These are phyloP conservation scores for Drosophila quadrilineata DNA, from an alignment of 1,140 invertebrate genomes.

Conservation along the genomic window DNA sequence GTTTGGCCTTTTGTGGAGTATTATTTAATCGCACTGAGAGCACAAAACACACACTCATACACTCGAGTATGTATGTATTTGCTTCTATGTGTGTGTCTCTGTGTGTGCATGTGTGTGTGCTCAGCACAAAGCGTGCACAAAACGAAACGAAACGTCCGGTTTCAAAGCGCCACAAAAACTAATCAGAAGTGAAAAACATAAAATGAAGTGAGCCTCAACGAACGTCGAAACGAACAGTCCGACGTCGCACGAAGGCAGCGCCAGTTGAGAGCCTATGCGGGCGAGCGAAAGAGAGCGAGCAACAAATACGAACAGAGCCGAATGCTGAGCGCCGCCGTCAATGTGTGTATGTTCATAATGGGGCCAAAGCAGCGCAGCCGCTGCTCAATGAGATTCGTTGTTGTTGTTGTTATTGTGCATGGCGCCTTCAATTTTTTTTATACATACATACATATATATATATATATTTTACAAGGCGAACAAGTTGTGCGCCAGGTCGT, in stretches of 20 bases:
- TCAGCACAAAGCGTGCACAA: conserved; percentile 41
- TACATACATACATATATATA: no score
- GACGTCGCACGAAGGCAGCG: conserved; percentile 6
- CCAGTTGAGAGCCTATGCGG: conserved; percentile 8
- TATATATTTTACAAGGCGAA: conserved; percentile 75
- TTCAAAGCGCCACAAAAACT: conserved; percentile 70
- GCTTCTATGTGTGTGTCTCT: conserved; percentile 25
- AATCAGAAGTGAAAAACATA: conserved; percentile 58
- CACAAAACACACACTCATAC: conserved; percentile 27
- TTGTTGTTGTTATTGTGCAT: conserved; percentile 23
- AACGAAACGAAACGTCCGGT: conserved; percentile 60
- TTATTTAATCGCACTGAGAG: conserved; percentile 68
- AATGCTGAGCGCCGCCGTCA: conserved; percentile 2
- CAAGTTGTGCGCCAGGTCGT: conserved; percentile 53
- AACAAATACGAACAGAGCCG: conserved; percentile 12
- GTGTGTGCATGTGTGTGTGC: conserved; percentile 25
- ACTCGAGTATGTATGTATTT: conserved; percentile 33
- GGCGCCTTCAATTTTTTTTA: conserved; percentile 58
- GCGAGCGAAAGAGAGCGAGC: neutral
- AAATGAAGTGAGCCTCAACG: conserved; percentile 37
- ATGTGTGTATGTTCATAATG: conserved; percentile 41
- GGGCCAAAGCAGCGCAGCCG: conserved; percentile 68
- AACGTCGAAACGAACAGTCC: neutral
- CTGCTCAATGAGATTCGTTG: conserved; percentile 34
- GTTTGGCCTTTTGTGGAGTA: conserved; percentile 74